Evolutionary conservation across 2,797 vertebrate genomes (phyloP).

Genomic region (Gila robusta): DNA sequence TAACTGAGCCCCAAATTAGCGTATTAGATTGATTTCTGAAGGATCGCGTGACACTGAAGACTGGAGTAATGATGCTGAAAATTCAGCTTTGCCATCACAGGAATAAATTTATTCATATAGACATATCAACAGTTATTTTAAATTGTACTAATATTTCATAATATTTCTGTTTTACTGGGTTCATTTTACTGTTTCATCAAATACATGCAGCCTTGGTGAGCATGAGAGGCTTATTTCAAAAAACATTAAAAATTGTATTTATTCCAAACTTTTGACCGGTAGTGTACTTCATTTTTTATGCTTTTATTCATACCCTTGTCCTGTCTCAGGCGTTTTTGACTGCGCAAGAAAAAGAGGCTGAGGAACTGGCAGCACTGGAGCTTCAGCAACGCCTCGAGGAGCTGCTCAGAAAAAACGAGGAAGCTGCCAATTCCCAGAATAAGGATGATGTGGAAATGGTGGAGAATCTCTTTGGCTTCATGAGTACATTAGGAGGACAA

Average conservation of each 20-base stretch:
- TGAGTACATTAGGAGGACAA: conserved; percentile 71
- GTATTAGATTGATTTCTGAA: no score
- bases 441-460: conserved; percentile 78
- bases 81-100: no score
- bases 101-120: no score
- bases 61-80: no score
- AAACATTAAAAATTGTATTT: neutral
- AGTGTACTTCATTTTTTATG: neutral
- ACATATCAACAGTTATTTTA: neutral
- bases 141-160: neutral
- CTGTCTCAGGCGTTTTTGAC: conserved; percentile 68
- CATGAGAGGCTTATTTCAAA: neutral
- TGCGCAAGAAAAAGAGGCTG: conserved; percentile 57
- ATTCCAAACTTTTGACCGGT: neutral
- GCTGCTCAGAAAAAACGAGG: conserved; percentile 57
- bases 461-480: conserved; percentile 79
- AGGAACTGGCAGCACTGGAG: conserved; percentile 57
- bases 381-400: conserved; percentile 67
- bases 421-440: conserved; percentile 64
- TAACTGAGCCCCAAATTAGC: no score
- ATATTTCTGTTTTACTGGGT: neutral
- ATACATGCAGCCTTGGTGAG: neutral
- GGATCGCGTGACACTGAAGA: no score
- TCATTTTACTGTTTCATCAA: neutral
- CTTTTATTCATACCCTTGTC: neutral